Conservation (phyloP, 2,113 vertebrate species). For the Spilogale gracilis region DNA sequence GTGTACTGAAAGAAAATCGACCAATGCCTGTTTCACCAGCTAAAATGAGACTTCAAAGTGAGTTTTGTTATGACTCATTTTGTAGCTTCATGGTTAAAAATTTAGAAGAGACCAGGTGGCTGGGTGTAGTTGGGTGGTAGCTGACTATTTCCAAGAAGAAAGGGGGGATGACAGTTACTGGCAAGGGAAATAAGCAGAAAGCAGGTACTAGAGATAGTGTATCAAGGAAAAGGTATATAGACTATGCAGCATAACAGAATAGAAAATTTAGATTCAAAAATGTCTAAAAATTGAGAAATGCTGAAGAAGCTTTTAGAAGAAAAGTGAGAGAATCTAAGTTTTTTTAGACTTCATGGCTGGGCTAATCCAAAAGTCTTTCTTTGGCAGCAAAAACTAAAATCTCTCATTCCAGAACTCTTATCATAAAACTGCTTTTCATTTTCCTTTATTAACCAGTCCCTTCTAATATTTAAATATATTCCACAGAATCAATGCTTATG, state of each 20-base stretch:
- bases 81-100: constrained; percentile 67
- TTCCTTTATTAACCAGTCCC: constrained; percentile 39
- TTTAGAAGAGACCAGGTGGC: constrained; percentile 75
- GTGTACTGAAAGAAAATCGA: constrained; percentile 36
- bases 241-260: not conserved
- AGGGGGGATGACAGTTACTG: constrained; percentile 45
- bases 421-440: constrained; percentile 33
- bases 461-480: constrained; percentile 44
- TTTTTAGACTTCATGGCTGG: constrained; percentile 47
- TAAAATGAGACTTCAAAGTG: constrained; percentile 53
- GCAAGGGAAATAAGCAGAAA: constrained; percentile 64
- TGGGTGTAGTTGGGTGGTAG: constrained; percentile 13
- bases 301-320: constrained; percentile 52
- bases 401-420: not conserved
- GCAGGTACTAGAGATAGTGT: constrained; percentile 20
- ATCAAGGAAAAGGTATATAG: not conserved
- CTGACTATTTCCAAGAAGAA: constrained; percentile 70
- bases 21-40: constrained; percentile 60
- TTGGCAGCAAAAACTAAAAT: constrained; percentile 28
- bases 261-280: constrained; percentile 54
- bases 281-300: not conserved
- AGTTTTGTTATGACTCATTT: constrained; percentile 77
- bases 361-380: not conserved
- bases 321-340: not conserved
- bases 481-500: not conserved